These are phyloP conservation scores for Rhopalosiphum padi DNA, from an alignment of 1,140 invertebrate genomes.

Conservation along the genomic window DNA sequence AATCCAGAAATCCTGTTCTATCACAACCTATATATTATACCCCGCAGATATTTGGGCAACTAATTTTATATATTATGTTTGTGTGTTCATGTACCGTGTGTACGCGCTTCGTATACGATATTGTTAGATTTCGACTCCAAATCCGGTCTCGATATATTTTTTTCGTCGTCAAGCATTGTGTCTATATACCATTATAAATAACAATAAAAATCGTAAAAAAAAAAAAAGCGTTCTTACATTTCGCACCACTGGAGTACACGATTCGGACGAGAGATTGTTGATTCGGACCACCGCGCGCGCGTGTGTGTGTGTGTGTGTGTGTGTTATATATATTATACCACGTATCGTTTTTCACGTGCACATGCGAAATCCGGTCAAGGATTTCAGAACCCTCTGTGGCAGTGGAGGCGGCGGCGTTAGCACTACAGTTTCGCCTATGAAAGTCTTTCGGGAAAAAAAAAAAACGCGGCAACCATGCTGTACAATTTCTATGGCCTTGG, in stretches of 20 bases:
- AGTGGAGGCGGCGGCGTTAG: background rate
- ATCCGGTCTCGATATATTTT: background rate
- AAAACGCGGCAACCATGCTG: background rate
- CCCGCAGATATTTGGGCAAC: background rate
- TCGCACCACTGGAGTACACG: background rate
- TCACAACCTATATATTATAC: background rate
- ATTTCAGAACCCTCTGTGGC: conserved; percentile 30
- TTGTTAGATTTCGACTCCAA: background rate
- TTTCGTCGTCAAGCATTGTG: conserved; percentile 3
- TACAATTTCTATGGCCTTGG: conserved; percentile 52
- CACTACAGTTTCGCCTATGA: conserved; percentile 32
- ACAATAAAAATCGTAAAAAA: background rate
- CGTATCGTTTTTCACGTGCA: conserved; percentile 38
- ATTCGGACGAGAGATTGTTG: conserved; percentile 37
- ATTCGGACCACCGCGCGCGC: background rate
- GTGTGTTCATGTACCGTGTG: background rate
- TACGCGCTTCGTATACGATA: background rate
- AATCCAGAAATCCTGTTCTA: background rate
- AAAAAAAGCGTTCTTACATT: conserved; percentile 14
- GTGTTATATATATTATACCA: background rate
- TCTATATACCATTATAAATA: background rate
- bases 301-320: background rate
- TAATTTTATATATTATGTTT: background rate
- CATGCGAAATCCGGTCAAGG: conserved; percentile 54
- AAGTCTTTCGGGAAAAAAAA: conserved; percentile 48